phyloP scores from a whole-genome alignment of 23 tunicate genomes.

The Halocynthia aurantium region DNA sequence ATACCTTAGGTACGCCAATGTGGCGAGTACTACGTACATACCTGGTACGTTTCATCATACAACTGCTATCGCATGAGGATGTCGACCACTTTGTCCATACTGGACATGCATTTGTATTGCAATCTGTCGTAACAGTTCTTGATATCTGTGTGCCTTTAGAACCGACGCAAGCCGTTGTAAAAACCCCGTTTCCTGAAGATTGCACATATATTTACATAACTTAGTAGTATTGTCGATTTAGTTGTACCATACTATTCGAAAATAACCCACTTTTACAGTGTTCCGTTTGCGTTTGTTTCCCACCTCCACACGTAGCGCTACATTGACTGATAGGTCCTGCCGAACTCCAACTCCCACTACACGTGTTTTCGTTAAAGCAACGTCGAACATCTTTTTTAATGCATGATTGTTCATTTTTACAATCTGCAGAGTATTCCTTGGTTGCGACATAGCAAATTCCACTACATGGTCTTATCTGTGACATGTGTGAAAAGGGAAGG shows the following conservation, averaged over 20 bases:
- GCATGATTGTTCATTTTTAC: neutral
- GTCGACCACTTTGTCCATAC: conserved; percentile 7
- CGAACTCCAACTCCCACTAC: conserved; percentile 3
- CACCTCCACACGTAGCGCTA: conserved; percentile 4
- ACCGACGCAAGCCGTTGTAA: neutral
- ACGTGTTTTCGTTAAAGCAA: conserved; percentile 13
- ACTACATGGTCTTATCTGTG: neutral
- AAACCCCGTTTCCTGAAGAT: neutral
- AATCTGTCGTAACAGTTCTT: neutral
- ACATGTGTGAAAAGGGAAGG: no score
- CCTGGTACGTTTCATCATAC: no score
- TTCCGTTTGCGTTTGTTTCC: neutral
- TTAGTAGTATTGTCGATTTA: neutral
- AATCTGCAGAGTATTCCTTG: neutral
- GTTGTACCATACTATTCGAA: neutral
- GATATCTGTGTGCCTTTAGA: no score
- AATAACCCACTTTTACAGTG: neutral
- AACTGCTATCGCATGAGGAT: no score
- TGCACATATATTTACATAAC: neutral
- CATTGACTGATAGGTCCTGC: neutral
- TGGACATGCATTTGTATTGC: conserved; percentile 1
- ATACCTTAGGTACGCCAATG: no score
- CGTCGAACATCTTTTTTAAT: neutral
- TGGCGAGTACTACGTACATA: no score
- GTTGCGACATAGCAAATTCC: conserved; percentile 30